Percentiles rank a stretch among this genome's conserved stretches.
Evolutionary conservation across 1,140 invertebrate species (phyloP).

Genomic region (Capitella teleta): DNA sequence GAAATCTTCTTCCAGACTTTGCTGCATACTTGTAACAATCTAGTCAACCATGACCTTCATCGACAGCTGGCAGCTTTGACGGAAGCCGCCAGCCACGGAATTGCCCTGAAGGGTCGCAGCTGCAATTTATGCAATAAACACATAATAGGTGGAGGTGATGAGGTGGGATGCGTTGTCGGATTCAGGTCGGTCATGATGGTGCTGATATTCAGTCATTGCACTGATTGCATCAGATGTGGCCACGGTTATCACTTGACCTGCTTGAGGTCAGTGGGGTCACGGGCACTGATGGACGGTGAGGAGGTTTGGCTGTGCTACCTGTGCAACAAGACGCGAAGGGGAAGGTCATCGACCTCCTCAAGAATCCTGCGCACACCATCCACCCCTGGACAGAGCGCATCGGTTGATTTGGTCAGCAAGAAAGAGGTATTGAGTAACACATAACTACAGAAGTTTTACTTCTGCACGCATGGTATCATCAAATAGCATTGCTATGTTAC

Average conservation of each 20-base stretch:
- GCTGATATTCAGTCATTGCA: neutral
- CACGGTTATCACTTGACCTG: conserved; percentile 36
- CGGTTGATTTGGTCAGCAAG: neutral
- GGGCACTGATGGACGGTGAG: conserved; percentile 30
- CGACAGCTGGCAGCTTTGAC: conserved; percentile 31
- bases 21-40: conserved; percentile 39
- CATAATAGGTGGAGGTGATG: neutral
- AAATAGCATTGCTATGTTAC: neutral
- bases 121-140: conserved; percentile 30
- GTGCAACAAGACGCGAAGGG: conserved; percentile 21
- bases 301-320: conserved; percentile 33
- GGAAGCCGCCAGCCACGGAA: conserved; percentile 27
- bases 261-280: conserved; percentile 27
- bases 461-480: too few relatives aligned
- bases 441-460: too few relatives aligned
- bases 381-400: neutral
- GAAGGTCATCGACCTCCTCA: neutral
- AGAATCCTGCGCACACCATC: neutral
- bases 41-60: conserved; percentile 43
- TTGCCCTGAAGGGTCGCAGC: conserved; percentile 26
- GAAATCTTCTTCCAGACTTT: conserved; percentile 31
- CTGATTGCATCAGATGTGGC: conserved; percentile 27
- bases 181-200: neutral
- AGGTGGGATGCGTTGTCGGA: neutral
- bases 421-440: too few relatives aligned